These are phyloP conservation scores for Zygogramma bicolorata DNA, from an alignment of 2,888 invertebrate species.

Conservation along the genomic window DNA sequence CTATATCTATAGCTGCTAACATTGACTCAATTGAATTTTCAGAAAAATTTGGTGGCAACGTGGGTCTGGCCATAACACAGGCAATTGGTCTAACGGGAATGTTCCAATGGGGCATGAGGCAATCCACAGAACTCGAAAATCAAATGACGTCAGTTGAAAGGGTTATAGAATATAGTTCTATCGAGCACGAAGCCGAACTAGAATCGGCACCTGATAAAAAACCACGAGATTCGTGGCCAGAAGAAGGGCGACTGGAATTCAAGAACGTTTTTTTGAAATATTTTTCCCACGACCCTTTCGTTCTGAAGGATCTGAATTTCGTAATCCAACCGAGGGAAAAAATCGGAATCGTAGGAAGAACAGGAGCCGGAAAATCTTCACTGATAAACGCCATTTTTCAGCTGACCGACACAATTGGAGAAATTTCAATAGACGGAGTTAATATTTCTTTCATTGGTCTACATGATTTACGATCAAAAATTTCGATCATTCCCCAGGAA, in stretches of 20 bases:
- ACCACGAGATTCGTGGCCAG: constrained; percentile 81
- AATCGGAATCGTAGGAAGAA: constrained; percentile 85
- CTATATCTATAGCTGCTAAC: neutral
- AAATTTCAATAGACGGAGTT: constrained; percentile 74
- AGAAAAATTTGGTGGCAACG: constrained; percentile 61
- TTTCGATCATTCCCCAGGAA: constrained; percentile 72
- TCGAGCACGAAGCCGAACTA: constrained; percentile 60
- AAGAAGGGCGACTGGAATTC: constrained; percentile 77
- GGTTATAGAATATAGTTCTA: constrained; percentile 67
- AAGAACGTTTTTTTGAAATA: constrained; percentile 74
- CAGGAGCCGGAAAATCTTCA: constrained; percentile 84
- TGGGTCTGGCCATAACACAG: constrained; percentile 65
- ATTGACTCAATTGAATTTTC: neutral
- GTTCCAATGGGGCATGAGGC: constrained; percentile 89
- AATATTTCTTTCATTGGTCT: constrained; percentile 69
- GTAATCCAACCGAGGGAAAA: constrained; percentile 77
- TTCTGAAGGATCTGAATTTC: constrained; percentile 80
- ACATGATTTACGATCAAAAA: constrained; percentile 68
- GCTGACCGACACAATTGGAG: constrained; percentile 71
- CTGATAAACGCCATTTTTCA: constrained; percentile 79
- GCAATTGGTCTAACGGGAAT: constrained; percentile 68
- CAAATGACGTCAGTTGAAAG: constrained; percentile 94
- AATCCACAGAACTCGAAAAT: constrained; percentile 70
- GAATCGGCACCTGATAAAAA: constrained; percentile 72
- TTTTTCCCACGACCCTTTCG: constrained; percentile 75